phyloP scores from a whole-genome alignment of 2,888 invertebrate genomes.

The Andrena praecox region DNA sequence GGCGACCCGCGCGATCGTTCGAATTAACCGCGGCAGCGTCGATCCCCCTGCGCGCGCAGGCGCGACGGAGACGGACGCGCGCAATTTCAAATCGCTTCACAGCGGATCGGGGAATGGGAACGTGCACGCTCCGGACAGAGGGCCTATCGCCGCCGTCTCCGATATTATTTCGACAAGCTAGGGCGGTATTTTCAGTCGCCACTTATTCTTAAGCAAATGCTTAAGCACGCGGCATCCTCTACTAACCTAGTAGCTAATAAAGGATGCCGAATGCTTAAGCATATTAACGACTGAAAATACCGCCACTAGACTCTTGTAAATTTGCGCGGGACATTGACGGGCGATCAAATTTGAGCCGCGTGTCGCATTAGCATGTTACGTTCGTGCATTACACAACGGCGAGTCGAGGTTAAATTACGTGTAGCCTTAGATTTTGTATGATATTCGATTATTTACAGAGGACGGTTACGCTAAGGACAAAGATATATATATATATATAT shows the following conservation, averaged over 20 bases:
- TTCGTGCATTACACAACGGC: conserved; percentile 64
- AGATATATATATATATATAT: conserved; percentile 50
- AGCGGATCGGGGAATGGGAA: conserved; percentile 7
- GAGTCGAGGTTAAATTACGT: conserved; percentile 68
- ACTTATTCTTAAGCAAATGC: no score
- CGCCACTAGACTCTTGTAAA: conserved; percentile 65
- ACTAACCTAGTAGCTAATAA: no score
- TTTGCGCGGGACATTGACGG: conserved; percentile 37
- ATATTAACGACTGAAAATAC: no score
- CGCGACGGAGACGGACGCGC: conserved; percentile 6
- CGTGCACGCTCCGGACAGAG: background rate
- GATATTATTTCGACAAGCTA: conserved; percentile 27
- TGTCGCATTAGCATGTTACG: conserved; percentile 63
- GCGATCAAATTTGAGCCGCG: conserved; percentile 35
- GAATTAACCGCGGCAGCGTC: no score
- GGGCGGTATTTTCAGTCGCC: no score
- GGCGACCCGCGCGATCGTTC: no score
- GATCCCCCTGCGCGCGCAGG: background rate
- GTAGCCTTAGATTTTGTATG: conserved; percentile 77
- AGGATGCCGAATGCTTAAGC: no score
- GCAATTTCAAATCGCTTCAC: conserved; percentile 44
- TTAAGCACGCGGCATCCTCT: no score
- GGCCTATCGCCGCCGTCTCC: conserved; percentile 64
- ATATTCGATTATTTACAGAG: conserved; percentile 69
- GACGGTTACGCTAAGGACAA: conserved; percentile 61